A percentile compares a stretch with the other conserved stretches of the same genome.
Conservation (phyloP, 2,797 vertebrate species). For the Momotus momota region DNA sequence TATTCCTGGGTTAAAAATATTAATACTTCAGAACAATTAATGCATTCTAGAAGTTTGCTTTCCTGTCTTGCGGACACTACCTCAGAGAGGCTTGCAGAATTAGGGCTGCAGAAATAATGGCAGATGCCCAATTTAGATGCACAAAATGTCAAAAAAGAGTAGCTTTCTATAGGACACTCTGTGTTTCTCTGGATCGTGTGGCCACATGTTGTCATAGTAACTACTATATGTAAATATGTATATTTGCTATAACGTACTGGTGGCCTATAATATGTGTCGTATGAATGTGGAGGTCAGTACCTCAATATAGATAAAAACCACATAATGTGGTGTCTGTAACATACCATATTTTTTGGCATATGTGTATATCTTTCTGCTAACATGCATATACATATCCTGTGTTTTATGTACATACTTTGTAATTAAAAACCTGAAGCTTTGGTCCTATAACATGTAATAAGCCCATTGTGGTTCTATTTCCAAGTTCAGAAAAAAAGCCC, state of each 20-base stretch:
- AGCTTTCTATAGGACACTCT: background rate
- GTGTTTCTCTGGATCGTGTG: background rate
- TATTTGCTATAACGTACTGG: background rate
- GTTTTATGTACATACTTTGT: background rate
- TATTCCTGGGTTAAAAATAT: background rate
- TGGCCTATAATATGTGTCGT: background rate
- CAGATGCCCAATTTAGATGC: background rate
- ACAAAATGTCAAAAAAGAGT: background rate
- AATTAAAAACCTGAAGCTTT: background rate
- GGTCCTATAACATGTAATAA: background rate
- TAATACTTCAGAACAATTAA: background rate
- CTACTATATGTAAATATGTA: background rate
- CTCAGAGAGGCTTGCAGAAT: background rate
- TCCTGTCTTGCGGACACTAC: background rate
- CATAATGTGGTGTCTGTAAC: background rate
- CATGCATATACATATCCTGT: rapidly evolving
- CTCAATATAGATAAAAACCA: background rate
- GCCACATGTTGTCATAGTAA: background rate
- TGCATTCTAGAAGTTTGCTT: background rate
- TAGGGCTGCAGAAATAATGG: background rate
- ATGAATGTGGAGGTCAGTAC: background rate
- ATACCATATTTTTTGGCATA: background rate
- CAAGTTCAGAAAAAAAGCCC: background rate
- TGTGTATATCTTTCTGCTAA: background rate
- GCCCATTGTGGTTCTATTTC: background rate